Evolutionary conservation across 1,140 invertebrate species (phyloP).

Genomic region (Phymorhynchus buccinoides): DNA sequence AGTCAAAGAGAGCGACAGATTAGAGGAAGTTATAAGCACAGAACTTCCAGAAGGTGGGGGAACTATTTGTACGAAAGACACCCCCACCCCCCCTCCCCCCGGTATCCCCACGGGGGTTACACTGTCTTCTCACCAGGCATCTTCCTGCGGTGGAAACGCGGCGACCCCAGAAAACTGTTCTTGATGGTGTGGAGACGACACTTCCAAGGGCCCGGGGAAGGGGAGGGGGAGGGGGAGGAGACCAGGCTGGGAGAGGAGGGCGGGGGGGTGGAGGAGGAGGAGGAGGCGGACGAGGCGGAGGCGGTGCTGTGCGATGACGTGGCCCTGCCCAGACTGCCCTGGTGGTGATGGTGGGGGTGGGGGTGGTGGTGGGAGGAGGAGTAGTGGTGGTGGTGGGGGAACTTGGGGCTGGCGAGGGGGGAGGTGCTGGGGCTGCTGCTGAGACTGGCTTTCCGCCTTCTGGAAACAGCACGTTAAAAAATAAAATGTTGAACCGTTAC

Average conservation of each 20-base stretch:
- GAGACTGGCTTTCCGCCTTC: conserved; percentile 67
- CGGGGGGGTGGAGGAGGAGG: conserved; percentile 78
- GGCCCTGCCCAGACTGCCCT: conserved; percentile 47
- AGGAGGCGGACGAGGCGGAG: conserved; percentile 83
- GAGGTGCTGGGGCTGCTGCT: conserved; percentile 66
- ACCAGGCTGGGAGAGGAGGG: conserved; percentile 84
- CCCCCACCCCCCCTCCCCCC: no score
- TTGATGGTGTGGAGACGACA: conserved; percentile 96
- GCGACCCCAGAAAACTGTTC: conserved; percentile 99
- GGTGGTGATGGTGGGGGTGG: conserved; percentile 64
- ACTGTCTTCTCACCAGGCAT: conserved; percentile 94
- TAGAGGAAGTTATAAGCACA: no score
- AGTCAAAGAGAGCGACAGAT: no score
- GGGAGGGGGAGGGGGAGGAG: no score
- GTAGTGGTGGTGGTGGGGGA: conserved; percentile 57
- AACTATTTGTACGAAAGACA: no score
- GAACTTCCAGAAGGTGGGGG: no score
- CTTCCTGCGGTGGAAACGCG: conserved; percentile 97
- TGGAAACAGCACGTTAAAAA: no score
- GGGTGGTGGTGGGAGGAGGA: conserved; percentile 69
- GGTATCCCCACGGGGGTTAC: no score
- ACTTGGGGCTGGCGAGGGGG: conserved; percentile 67
- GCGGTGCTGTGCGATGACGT: conserved; percentile 67
- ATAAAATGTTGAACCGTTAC: no score
- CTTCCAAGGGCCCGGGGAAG: conserved; percentile 86